A percentile compares a stretch with the other conserved stretches of the same genome.
phyloP scores from a whole-genome alignment of 2,888 invertebrate genomes.

The Zygaena filipendulae region DNA sequence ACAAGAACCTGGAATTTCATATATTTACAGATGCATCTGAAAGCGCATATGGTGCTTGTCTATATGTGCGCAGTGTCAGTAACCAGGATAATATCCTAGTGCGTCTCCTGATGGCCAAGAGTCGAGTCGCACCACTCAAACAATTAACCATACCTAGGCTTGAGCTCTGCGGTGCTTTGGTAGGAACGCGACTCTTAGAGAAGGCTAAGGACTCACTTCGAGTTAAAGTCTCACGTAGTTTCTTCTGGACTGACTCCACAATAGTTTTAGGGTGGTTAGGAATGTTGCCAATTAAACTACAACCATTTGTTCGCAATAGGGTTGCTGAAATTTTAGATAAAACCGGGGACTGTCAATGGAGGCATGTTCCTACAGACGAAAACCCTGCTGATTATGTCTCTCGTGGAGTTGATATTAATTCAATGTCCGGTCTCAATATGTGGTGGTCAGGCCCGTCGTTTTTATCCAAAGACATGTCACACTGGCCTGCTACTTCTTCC shows the following conservation, averaged over 20 bases:
- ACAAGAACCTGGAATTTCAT: conserved; percentile 16
- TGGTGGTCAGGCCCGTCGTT: conserved; percentile 14
- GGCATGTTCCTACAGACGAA: conserved; percentile 18
- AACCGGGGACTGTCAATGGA: conserved; percentile 14
- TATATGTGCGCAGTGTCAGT: conserved; percentile 16
- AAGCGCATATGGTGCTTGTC: conserved; percentile 21
- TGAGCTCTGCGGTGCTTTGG: conserved; percentile 22
- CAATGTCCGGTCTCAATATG: conserved; percentile 1
- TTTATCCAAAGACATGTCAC: conserved; percentile 2
- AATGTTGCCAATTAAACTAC: conserved; percentile 18
- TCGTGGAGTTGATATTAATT: conserved; percentile 9
- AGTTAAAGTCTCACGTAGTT: conserved; percentile 4
- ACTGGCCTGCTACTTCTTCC: too few species aligned
- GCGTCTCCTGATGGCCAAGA: conserved; percentile 18
- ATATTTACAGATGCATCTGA: conserved; percentile 22
- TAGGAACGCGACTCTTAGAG: conserved; percentile 19
- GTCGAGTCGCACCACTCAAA: conserved; percentile 20
- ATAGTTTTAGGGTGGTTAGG: too few species aligned
- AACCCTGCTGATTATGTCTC: conserved; percentile 15
- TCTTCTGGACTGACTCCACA: conserved; percentile 23
- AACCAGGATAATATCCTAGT: conserved; percentile 9
- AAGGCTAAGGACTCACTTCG: conserved; percentile 17
- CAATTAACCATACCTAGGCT: conserved; percentile 22
- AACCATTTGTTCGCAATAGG: conserved; percentile 21
- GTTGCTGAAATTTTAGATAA: conserved; percentile 20